Evolutionary conservation across 2,888 invertebrate species (phyloP), one percentile per base, ranked within the genome.

Genomic region (Galerucella nymphaeae): DNA sequence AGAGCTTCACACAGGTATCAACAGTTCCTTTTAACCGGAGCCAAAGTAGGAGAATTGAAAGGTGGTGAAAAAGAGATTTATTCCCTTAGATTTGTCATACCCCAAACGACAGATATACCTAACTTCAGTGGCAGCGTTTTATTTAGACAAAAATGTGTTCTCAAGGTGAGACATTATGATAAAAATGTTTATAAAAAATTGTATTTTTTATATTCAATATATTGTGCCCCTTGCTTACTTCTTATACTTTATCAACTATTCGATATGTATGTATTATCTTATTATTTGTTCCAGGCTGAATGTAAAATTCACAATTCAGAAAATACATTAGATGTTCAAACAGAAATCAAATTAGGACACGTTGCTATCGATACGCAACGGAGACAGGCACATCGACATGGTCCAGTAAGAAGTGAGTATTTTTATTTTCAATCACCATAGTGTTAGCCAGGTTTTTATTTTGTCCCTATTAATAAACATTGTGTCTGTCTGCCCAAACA

Each of bases 71-170:
- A 18, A 16, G 16, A 41, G 10, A 13, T 61, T 5, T 61, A 42
- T 38, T 14, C 41, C n/a, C n/a, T 61, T 16, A 61, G 18, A 41
- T 61, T 61, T 41, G 16, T 42, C 11, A 13, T 61, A 41, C 61
- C 61, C 2, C 16, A 16, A 16, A 5, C 18, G 13, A 61, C 16
- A n/a, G 42, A 61, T 9, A 41, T 61, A 41, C 61, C 61, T 2
- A 61, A 61, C 23, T 61, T 61, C 38, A 61, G 16, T 2, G 61
- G 41, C 2, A 61, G 61, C 41, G 10, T 41, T 11, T 61, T 61
- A 42, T 61, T 61, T 61, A 38, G 61, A 42, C 61, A 61, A 38
- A 61, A 61, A 41, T 61, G 61, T 61, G 61, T 61, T 11, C 41
- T 61, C 2, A 41, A 38, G 61, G 61, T 61, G 42, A 16, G 14